These are phyloP conservation scores for Campoplex nolae DNA, from an alignment of 2,888 invertebrate genomes.

Conservation along the genomic window DNA sequence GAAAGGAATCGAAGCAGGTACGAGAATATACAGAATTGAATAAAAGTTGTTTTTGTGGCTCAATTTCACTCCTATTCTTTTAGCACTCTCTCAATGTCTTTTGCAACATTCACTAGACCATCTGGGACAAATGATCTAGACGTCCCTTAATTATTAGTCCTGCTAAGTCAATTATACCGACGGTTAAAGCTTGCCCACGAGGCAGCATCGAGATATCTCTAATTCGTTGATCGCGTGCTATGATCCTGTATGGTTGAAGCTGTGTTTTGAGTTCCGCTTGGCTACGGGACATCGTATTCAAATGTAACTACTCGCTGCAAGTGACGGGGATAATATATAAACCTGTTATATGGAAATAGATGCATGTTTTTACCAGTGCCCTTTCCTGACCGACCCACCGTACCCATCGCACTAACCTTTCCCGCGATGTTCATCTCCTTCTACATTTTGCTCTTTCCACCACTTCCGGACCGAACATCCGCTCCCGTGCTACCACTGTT, in stretches of 20 bases:
- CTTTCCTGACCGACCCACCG: constrained; percentile 72
- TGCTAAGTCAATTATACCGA: constrained; percentile 45
- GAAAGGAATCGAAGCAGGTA: background rate
- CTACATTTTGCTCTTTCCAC: constrained; percentile 55
- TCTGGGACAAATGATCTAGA: background rate
- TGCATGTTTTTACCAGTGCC: constrained; percentile 83
- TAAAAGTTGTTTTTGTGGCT: background rate
- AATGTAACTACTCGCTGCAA: constrained; percentile 83
- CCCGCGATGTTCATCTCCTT: constrained; percentile 60
- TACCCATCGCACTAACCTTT: constrained; percentile 44
- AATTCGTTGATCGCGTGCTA: constrained; percentile 59
- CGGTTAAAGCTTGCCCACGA: constrained; percentile 26
- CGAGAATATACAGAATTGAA: background rate
- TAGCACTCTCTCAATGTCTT: too few species aligned
- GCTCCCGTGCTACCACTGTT: constrained; percentile 43
- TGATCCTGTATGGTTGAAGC: constrained; percentile 27
- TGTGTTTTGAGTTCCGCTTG: constrained; percentile 46
- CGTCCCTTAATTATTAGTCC: constrained; percentile 25
- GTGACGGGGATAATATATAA: constrained; percentile 83
- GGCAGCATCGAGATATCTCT: constrained; percentile 37
- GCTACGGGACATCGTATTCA: constrained; percentile 79
- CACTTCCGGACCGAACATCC: constrained; percentile 53
- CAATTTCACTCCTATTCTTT: too few species aligned
- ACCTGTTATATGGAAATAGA: constrained; percentile 84
- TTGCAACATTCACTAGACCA: too few species aligned